Percentiles rank a stretch among this genome's conserved stretches.
Evolutionary conservation across 35 echinoderm and acorn worm species (phyloP).

Genomic region (Apostichopus californicus): DNA sequence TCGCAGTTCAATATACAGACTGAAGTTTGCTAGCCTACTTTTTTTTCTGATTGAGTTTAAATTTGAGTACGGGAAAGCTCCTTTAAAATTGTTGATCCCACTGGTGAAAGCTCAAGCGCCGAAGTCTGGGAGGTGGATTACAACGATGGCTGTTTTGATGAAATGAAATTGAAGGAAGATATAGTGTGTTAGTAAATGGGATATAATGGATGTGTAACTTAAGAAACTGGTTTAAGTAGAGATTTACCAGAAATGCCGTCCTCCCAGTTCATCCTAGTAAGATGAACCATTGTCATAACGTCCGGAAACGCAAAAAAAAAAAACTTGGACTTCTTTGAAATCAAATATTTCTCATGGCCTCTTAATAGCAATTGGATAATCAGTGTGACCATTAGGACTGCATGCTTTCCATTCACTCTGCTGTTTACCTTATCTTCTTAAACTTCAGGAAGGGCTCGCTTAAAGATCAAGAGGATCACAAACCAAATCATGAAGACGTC

Average conservation of each 20-base stretch:
- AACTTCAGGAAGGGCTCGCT: too few relatives aligned
- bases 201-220: slow-evolving; percentile 10
- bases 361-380: too few relatives aligned
- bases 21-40: too few relatives aligned
- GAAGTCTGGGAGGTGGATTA: not conserved
- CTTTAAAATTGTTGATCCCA: slow-evolving; percentile 12
- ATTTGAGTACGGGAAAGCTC: not conserved
- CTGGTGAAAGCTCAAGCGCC: not conserved
- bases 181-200: slow-evolving; percentile 22
- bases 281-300: not conserved
- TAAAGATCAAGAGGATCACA: too few relatives aligned
- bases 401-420: too few relatives aligned
- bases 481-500: too few relatives aligned
- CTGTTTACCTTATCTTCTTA: too few relatives aligned
- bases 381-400: too few relatives aligned
- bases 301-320: too few relatives aligned
- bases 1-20: too few relatives aligned
- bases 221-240: slow-evolving; percentile 23
- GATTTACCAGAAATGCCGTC: not conserved
- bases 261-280: not conserved
- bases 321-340: not conserved
- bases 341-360: too few relatives aligned
- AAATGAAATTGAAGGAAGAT: slow-evolving; percentile 3
- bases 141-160: not conserved
- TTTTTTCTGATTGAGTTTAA: too few relatives aligned